Evolutionary conservation across 2,797 vertebrate genomes (phyloP).

Genomic region (Paedocypris micromegethes): DNA sequence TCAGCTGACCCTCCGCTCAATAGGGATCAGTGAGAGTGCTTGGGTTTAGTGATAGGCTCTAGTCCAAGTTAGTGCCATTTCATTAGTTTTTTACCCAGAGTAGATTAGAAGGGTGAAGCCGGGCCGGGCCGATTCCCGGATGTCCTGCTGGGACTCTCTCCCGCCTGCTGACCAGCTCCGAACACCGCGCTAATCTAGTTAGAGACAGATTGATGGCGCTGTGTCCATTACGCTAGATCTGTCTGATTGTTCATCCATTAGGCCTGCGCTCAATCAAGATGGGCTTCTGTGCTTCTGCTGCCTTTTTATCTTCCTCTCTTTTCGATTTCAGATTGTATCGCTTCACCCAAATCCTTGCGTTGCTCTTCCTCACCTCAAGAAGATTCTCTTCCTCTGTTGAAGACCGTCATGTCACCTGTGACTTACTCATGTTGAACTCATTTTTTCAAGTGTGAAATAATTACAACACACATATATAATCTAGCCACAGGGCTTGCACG

Average conservation of each 20-base stretch:
- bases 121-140: slow-evolving; percentile 39
- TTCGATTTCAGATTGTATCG: not conserved
- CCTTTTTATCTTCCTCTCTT: slow-evolving; percentile 11
- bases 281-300: slow-evolving; percentile 8
- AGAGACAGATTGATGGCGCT: slow-evolving; percentile 46
- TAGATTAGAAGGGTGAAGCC: slow-evolving; percentile 43
- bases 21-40: slow-evolving; percentile 35
- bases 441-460: too few relatives aligned
- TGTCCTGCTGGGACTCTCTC: slow-evolving; percentile 37
- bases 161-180: slow-evolving; percentile 45
- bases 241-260: slow-evolving; percentile 49
- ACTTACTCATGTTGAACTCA: too few relatives aligned
- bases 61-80: slow-evolving; percentile 49
- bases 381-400: too few relatives aligned
- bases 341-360: too few relatives aligned
- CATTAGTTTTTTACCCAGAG: slow-evolving; percentile 43
- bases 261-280: slow-evolving; percentile 46
- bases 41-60: slow-evolving; percentile 35
- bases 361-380: too few relatives aligned
- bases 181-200: slow-evolving; percentile 52
- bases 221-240: slow-evolving; percentile 52
- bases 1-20: not conserved
- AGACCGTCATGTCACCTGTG: too few relatives aligned
- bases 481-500: too few relatives aligned
- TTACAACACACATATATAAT: too few relatives aligned